Evolutionary conservation across 1,140 invertebrate species (phyloP), one percentile per base, ranked within the genome.

Genomic region (Aphelenchoides fujianensis): DNA sequence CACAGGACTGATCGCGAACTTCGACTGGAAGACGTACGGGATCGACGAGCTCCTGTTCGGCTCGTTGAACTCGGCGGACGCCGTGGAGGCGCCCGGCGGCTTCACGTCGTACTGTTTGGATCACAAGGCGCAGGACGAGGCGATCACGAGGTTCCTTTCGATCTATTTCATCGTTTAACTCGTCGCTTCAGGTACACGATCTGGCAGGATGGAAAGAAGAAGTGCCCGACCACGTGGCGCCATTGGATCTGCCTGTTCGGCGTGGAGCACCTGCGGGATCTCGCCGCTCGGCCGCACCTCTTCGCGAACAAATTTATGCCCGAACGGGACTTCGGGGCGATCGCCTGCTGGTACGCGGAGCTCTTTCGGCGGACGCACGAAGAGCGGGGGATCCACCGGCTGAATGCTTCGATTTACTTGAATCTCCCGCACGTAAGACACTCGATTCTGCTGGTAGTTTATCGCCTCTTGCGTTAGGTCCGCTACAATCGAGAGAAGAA

Each of bases 301-400:
- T 77, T 80, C 41, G 78, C 73, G 23, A 77, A 77, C 37, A 77
- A 77, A 69, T 62, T 77, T 55, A 31, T 77, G 36, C 78, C 72
- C 3, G 37, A 55, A 12, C 23, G 59, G 19, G 75, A 77, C 32
- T 78, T 63, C 34, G 75, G 77, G 9, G 78, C 77, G n/a, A 76
- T 81, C 32, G 62, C 53, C 19, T 77, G 75, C 32, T 75, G 72
- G 72, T 41, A 75, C 66, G 78, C 79, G 52, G 27, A 64, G 23
- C n/a, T 78, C 34, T 69, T 77, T 32, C 57, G 19, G 7, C 5
- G 55, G 34, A 59, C 5, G 19, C 55, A 59, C 34, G 28, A 7
- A 30, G 55, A 59, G 28, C 55, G 55, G 7, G 55, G 55, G 34
- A 5, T 5, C 12, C 5, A 59, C 7, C 5, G 55, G 19, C 34